These are phyloP conservation scores for Sigmodon hispidus DNA, from an alignment of 2,113 vertebrate species.

Conservation along the genomic window DNA sequence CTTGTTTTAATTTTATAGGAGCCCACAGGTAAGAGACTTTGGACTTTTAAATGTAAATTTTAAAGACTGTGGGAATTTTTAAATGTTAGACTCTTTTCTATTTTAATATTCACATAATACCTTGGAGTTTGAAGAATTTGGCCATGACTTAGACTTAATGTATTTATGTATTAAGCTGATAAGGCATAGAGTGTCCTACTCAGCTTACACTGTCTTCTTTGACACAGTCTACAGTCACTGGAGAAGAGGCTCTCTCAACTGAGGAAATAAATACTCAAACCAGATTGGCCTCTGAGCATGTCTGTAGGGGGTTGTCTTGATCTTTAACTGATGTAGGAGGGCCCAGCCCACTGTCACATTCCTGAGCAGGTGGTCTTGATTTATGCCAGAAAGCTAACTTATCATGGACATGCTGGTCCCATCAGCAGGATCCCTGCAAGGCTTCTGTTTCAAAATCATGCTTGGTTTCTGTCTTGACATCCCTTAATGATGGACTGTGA, in stretches of 20 bases:
- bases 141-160: background rate
- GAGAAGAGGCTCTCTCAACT: background rate
- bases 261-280: background rate
- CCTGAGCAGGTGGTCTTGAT: background rate
- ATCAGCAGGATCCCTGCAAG: background rate
- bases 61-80: background rate
- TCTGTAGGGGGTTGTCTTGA: background rate
- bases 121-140: background rate
- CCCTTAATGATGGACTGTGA: background rate
- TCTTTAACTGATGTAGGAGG: background rate
- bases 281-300: no score
- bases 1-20: background rate
- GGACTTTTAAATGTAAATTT: background rate
- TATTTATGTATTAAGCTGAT: background rate
- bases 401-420: no score
- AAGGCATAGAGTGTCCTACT: background rate
- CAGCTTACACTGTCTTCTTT: background rate
- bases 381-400: background rate
- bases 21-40: background rate
- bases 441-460: background rate
- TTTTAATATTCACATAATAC: background rate
- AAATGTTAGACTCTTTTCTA: background rate
- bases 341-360: background rate
- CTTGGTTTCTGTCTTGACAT: background rate
- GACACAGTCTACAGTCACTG: background rate